Evolutionary conservation across 2,888 invertebrate species (phyloP), one percentile per base, ranked within the genome.

Genomic region (Epinotia nisella): DNA sequence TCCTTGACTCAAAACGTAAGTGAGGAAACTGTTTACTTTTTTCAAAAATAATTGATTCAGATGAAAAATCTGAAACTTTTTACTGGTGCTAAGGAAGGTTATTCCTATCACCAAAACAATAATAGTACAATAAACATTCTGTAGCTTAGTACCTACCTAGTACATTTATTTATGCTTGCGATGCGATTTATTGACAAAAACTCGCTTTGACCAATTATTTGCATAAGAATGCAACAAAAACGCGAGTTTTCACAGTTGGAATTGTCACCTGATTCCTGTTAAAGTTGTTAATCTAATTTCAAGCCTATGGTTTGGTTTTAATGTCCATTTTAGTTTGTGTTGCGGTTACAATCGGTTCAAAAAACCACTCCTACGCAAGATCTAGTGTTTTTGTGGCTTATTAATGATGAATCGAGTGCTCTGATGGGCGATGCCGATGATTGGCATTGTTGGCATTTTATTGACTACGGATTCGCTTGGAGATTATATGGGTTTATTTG

Each of bases 371-470:
- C 70, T 70, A 87, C 87, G 90, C 89, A 87, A 81, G 78, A 78
- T 66, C 56, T 65, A 66, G 60, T 59, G 67, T 85, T 90, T 90
- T 90, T 89, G 84, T 80, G 73, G 76, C 87, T 86, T 85, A 85
- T 80, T 83, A 84, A 85, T 87, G 87, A 89, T 90, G 85, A 87
- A 89, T 88, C 82, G 88, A 79, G 83, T 80, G 82, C 82, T 87
- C 84, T 85, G 86, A 86, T 86, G 85, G 80, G 77, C 76, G 72
- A 79, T 70, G 49, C 65, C 77, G 75, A 78, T 76, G 74, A 77
- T 78, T 66, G 71, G 71, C 70, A 67, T 74, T 75, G 71, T 77
- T 75, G 71, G 70, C 68, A 66, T 69, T 62, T 66, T 71, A 61
- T 70, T 59, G 65, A 49, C 41, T 49, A 53, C 62, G 58, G 69